A percentile compares a stretch with the other conserved stretches of the same genome.
phyloP scores from a whole-genome alignment of 2,888 invertebrate species.

The Punctoribates punctum region DNA sequence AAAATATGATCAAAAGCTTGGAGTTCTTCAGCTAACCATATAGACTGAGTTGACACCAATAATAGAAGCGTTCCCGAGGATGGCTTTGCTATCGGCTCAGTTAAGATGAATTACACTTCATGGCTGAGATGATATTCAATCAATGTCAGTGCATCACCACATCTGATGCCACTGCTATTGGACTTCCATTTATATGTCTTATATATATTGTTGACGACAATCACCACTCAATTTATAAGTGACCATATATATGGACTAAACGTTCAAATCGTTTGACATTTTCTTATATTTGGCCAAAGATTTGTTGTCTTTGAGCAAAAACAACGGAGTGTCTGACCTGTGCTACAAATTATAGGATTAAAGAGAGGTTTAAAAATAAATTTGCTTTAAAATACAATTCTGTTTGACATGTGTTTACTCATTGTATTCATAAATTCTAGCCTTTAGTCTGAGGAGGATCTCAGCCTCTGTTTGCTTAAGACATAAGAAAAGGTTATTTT shows the following conservation, averaged over 20 bases:
- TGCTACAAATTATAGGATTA: background rate
- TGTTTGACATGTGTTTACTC: background rate
- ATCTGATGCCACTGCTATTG: conserved; percentile 4
- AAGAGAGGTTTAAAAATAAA: background rate
- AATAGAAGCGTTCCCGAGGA: background rate
- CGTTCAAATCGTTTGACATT: background rate
- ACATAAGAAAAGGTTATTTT: background rate
- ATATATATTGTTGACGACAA: background rate
- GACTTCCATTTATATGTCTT: background rate
- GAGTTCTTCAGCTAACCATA: background rate
- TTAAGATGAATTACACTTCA: conserved; percentile 33
- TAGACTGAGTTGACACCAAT: background rate
- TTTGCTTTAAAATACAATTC: background rate
- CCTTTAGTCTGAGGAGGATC: background rate
- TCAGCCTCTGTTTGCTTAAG: background rate
- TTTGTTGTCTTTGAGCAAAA: background rate
- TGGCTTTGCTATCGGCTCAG: background rate
- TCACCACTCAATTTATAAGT: conserved; percentile 15
- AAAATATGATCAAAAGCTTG: background rate
- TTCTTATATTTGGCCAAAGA: background rate
- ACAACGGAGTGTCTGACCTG: background rate
- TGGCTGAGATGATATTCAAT: conserved; percentile 30
- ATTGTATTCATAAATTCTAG: background rate
- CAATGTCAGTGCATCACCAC: conserved; percentile 15
- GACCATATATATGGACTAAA: background rate